Evolutionary conservation across 2,113 vertebrate genomes (phyloP).

Genomic region (Melanotaenia duboulayi): DNA sequence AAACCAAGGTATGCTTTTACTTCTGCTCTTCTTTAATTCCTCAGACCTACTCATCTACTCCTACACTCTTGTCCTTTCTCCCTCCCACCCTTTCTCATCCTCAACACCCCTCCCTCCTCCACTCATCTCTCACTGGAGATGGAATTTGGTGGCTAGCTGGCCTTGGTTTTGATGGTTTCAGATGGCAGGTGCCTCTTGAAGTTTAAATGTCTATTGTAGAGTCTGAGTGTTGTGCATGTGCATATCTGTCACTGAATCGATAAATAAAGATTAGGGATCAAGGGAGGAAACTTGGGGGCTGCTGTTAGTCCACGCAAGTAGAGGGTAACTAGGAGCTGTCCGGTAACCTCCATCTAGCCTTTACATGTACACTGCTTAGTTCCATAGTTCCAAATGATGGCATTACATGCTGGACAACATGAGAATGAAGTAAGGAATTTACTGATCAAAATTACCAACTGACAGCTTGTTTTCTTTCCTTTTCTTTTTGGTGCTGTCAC

Average conservation of each 20-base stretch:
- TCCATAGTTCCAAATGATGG: conserved; percentile 23
- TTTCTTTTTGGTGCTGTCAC: conserved; percentile 10
- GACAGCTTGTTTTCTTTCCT: neutral
- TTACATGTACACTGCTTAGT: conserved; percentile 33
- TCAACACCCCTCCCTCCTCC: conserved; percentile 2
- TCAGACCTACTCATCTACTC: conserved; percentile 53
- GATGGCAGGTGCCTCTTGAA: conserved; percentile 62
- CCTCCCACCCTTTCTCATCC: conserved; percentile 21
- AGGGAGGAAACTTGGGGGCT: conserved; percentile 14
- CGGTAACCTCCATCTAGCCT: conserved; percentile 48
- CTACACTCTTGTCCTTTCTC: conserved; percentile 33
- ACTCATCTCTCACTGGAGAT: conserved; percentile 64
- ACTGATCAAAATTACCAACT: conserved; percentile 2
- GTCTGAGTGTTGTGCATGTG: conserved; percentile 22
- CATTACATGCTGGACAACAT: neutral
- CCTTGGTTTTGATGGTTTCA: conserved; percentile 68
- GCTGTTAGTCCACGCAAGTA: conserved; percentile 48
- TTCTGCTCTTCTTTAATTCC: conserved; percentile 49
- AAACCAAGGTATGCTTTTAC: conserved; percentile 92
- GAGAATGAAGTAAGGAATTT: neutral
- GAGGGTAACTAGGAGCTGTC: conserved; percentile 54
- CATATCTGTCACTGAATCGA: conserved; percentile 24
- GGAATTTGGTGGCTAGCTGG: conserved; percentile 69
- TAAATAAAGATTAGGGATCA: conserved; percentile 64
- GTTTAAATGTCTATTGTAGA: conserved; percentile 59